Percentiles rank a stretch among this genome's conserved stretches.
Evolutionary conservation across 2,888 invertebrate species (phyloP).

Genomic region (Melanargia galathea): DNA sequence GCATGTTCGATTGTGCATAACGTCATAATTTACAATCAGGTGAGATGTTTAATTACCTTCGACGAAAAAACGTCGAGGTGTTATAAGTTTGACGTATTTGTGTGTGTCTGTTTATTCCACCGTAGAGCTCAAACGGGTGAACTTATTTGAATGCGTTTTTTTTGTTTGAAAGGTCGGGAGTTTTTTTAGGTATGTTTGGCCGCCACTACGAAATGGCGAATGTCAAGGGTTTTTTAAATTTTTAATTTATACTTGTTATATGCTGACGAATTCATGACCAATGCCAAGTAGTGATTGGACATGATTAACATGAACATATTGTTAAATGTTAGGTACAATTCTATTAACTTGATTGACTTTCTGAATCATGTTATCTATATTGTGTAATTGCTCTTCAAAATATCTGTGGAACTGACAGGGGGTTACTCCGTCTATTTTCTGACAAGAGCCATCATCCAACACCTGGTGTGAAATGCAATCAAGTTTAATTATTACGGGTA

Average conservation of each 20-base stretch:
- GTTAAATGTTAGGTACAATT: neutral
- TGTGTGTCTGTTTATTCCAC: too few relatives aligned
- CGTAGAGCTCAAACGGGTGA: too few relatives aligned
- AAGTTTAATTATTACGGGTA: slow-evolving; percentile 82
- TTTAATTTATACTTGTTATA: neutral
- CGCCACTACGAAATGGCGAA: too few relatives aligned
- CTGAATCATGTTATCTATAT: slow-evolving; percentile 30
- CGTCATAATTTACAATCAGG: neutral
- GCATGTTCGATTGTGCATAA: neutral
- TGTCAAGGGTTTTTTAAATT: too few relatives aligned
- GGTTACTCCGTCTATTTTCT: slow-evolving; percentile 54
- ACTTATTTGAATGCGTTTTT: too few relatives aligned
- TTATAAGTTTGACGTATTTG: too few relatives aligned
- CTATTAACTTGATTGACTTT: slow-evolving; percentile 12
- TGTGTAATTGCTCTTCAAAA: slow-evolving; percentile 39
- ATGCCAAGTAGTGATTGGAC: neutral
- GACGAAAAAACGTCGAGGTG: too few relatives aligned
- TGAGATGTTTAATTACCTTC: too few relatives aligned
- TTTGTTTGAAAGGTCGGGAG: too few relatives aligned
- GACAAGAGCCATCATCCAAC: slow-evolving; percentile 74
- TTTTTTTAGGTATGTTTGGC: too few relatives aligned
- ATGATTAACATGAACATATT: too few relatives aligned
- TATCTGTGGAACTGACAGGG: slow-evolving; percentile 46
- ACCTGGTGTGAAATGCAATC: slow-evolving; percentile 82
- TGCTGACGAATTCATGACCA: neutral